Evolutionary conservation across 2,797 vertebrate genomes (phyloP), one percentile per base, ranked within the genome.

Genomic region (Tadarida brasiliensis): DNA sequence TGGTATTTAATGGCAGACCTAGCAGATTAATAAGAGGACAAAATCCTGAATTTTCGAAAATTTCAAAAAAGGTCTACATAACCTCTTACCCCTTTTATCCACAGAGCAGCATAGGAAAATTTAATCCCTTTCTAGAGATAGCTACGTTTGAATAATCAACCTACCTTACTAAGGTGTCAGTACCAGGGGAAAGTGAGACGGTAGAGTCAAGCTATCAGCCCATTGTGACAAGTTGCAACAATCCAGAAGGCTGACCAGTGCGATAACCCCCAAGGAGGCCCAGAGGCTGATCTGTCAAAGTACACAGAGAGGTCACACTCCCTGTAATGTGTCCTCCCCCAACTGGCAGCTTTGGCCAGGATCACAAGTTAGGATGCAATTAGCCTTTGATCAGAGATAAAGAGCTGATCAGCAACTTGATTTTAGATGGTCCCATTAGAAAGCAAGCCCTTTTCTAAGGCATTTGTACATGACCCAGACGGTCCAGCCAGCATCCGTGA

Each of bases 31-130:
- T 7, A 77, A 77, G 71, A 87, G 49, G 78, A 70, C 26, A 22
- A 95, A 71, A 57, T 56, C 11, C n/a, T 68, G 22, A 76, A 70
- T 90, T 76, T 84, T 89, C 63, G 77, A 76, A 74, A 81, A 63
- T 63, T 92, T 92, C 59, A 49, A 76, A 92, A 70, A 51, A 20
- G 17, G 35, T 84, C 87, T 68, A 56, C 11, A 26, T 65, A 76
- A 77, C 4, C 44, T 91, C 57, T 67, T 8, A 54, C 7, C 33
- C 11, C 14, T 85, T 88, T 77, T 35, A 54, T 26, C 47, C 80
- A 51, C 26, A 76, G 54, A 81, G n/a, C 35, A 89, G 61, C 54
- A 33, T 51, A 30, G 26, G 63, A 51, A 73, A 85, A 49, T 61
- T 35, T 7, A 49, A 56, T 63, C 54, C 14, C 35, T 71, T 85